A percentile compares a stretch with the other conserved stretches of the same genome.
Conservation (phyloP, 2,888 invertebrate genomes). For the Teleiodes luculella region DNA sequence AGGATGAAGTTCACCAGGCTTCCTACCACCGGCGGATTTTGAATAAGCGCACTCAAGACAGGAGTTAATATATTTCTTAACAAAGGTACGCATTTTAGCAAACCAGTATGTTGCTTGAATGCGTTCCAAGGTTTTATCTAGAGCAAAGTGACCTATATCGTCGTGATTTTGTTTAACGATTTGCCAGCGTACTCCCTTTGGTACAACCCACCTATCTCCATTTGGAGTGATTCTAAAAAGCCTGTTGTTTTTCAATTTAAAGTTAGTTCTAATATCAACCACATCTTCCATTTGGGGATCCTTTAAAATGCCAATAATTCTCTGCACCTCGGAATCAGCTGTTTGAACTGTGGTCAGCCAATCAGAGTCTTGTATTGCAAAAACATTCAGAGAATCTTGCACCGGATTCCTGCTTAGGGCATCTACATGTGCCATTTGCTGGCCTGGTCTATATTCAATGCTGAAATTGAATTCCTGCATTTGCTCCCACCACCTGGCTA, state of each 20-base stretch:
- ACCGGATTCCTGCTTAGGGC: constrained; percentile 33
- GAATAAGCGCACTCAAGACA: constrained; percentile 23
- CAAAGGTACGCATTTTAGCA: constrained; percentile 10
- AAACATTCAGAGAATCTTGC: background rate
- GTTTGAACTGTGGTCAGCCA: constrained; percentile 23
- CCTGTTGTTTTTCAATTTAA: constrained; percentile 13
- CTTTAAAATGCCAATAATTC: constrained; percentile 19
- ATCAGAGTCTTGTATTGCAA: background rate
- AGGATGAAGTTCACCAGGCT: constrained; percentile 15
- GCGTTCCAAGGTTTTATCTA: constrained; percentile 21
- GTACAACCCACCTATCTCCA: constrained; percentile 19
- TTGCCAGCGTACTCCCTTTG: no score
- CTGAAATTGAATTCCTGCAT: constrained; percentile 36
- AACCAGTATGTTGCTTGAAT: constrained; percentile 12
- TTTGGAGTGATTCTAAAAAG: constrained; percentile 16
- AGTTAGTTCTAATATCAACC: constrained; percentile 18
- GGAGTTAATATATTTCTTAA: constrained; percentile 20
- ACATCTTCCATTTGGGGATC: constrained; percentile 16
- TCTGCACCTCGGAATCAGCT: constrained; percentile 22
- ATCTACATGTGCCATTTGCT: constrained; percentile 38
- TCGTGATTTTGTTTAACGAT: constrained; percentile 18
- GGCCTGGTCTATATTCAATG: constrained; percentile 26
- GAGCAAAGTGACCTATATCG: constrained; percentile 21
- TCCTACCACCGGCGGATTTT: no score
- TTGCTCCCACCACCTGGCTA: constrained; percentile 37